Evolutionary conservation across 2,888 invertebrate species (phyloP).

Genomic region (Platycheirus rosarum): DNA sequence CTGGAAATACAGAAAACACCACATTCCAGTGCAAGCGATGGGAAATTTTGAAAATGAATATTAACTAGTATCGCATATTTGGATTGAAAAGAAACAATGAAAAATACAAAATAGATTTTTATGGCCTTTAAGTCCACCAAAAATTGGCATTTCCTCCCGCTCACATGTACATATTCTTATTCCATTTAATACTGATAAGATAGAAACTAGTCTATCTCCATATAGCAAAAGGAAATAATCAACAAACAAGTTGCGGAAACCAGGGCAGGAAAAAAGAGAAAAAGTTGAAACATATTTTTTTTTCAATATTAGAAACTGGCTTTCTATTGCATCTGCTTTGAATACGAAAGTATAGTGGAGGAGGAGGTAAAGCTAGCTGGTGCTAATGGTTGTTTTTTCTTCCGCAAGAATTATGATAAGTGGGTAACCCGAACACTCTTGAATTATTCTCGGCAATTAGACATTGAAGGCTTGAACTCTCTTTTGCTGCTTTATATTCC

Average conservation of each 20-base stretch:
- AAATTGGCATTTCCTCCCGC: no score
- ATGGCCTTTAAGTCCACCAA: no score
- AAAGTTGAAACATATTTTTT: constrained; percentile 1
- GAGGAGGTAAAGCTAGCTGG: neutral
- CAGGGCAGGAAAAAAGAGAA: constrained; percentile 6
- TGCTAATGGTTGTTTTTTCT: constrained; percentile 31
- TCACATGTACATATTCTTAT: no score
- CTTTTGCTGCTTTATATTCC: constrained; percentile 61
- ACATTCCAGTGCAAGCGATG: no score
- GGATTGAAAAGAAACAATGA: no score
- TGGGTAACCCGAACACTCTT: constrained; percentile 58
- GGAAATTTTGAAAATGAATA: no score
- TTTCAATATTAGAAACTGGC: constrained; percentile 51
- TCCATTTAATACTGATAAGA: no score
- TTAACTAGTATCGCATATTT: no score
- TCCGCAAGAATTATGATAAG: constrained; percentile 70
- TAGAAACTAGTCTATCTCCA: no score
- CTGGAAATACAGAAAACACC: no score
- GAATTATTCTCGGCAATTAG: constrained; percentile 72
- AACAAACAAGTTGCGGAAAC: constrained; percentile 32
- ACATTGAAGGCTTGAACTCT: constrained; percentile 60
- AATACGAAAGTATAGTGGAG: constrained; percentile 38
- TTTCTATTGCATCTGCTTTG: constrained; percentile 70
- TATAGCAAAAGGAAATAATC: neutral
- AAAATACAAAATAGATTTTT: no score